phyloP scores from a whole-genome alignment of 2,113 vertebrate genomes.

The Tauraco erythrolophus region DNA sequence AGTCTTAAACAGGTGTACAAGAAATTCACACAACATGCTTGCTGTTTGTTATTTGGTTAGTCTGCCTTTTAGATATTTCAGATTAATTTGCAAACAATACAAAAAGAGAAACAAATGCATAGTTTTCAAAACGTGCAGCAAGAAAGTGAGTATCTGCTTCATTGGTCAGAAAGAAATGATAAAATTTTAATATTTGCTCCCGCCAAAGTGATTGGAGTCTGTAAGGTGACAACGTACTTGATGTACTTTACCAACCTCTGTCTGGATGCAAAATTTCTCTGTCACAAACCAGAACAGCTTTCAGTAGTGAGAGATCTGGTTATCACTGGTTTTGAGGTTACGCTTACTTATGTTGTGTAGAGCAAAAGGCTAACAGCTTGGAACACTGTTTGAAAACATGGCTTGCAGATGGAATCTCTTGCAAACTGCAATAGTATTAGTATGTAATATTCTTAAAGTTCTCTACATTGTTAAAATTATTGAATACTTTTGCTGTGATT shows the following conservation, averaged over 20 bases:
- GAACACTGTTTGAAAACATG: neutral
- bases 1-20: neutral
- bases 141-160: neutral
- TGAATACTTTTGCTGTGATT: neutral
- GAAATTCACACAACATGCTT: neutral
- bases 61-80: neutral
- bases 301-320: neutral
- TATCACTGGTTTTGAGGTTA: neutral
- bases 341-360: neutral
- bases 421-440: neutral
- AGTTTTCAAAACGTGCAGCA: neutral
- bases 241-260: neutral
- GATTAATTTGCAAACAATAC: neutral
- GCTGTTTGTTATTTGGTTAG: neutral
- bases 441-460: neutral
- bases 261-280: neutral
- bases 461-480: neutral
- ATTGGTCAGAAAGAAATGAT: neutral
- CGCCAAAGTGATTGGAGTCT: neutral
- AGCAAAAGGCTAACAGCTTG: neutral
- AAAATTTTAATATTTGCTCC: neutral
- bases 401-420: neutral
- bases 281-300: neutral
- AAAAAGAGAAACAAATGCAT: neutral
- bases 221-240: neutral